Evolutionary conservation across 2,113 vertebrate genomes (phyloP).

Genomic region (Rhabdornis inornatus): DNA sequence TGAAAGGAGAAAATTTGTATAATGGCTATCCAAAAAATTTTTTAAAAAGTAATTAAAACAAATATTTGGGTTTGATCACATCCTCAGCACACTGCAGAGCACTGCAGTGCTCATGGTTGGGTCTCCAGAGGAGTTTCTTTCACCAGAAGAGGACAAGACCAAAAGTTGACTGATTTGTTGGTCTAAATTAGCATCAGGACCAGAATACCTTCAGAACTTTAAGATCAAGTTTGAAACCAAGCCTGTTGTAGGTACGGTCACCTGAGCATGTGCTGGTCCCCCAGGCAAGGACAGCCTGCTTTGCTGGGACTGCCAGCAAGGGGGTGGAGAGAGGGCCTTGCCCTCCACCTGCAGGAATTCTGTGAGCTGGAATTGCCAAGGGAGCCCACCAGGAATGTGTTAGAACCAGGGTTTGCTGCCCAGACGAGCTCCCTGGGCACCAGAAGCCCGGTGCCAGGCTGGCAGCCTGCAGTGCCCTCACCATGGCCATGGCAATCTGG

Average conservation of each 20-base stretch:
- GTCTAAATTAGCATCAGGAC: not conserved
- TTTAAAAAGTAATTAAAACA: not conserved
- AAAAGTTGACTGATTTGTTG: not conserved
- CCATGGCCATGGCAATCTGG: constrained; percentile 67
- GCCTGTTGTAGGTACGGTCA: not conserved
- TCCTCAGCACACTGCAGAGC: not conserved
- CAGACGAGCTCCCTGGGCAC: not conserved
- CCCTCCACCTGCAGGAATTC: not conserved
- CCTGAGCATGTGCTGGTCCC: not conserved
- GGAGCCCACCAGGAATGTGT: not conserved
- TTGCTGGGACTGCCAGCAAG: not conserved
- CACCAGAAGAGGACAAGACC: not conserved
- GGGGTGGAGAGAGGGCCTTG: not conserved
- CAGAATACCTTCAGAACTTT: not conserved
- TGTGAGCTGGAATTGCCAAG: not conserved
- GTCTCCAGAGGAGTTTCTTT: not conserved
- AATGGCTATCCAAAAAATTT: not conserved
- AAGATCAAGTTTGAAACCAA: not conserved
- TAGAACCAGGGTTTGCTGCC: not conserved
- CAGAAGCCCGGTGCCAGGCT: not conserved
- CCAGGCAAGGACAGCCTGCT: not conserved
- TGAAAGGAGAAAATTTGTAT: not conserved
- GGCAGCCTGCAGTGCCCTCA: not conserved
- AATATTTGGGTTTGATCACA: not conserved
- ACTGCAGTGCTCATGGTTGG: not conserved